phyloP scores from a whole-genome alignment of 1,140 invertebrate genomes.

The Drosophila ambigua region DNA sequence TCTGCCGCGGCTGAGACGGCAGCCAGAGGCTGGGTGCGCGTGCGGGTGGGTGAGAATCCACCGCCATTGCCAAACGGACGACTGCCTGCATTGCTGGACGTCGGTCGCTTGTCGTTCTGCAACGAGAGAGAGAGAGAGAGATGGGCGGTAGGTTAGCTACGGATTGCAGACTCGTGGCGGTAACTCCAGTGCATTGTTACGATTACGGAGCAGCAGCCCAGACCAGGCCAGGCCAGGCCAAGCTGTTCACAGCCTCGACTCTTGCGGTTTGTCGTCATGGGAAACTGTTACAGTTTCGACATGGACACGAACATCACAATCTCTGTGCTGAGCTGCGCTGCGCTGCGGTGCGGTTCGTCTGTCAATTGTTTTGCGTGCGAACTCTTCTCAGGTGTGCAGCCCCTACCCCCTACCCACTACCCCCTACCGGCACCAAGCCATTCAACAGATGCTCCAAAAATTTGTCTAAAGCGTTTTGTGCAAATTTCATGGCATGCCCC shows the following conservation, averaged over 20 bases:
- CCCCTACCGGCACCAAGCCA: background rate
- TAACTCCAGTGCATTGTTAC: slow-evolving; percentile 23
- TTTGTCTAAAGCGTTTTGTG: slow-evolving; percentile 78
- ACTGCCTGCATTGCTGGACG: slow-evolving; percentile 29
- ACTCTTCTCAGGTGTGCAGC: slow-evolving; percentile 39
- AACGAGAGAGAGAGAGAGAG: slow-evolving; percentile 1
- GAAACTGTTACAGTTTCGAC: slow-evolving; percentile 79
- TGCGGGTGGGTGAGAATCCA: slow-evolving; percentile 67
- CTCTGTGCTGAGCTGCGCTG: background rate
- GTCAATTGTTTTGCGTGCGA: slow-evolving; percentile 79
- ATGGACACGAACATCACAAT: slow-evolving; percentile 40
- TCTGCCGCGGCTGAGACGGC: slow-evolving; percentile 32
- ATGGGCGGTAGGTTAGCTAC: slow-evolving; percentile 9
- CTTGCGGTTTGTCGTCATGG: slow-evolving; percentile 67
- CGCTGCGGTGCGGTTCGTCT: slow-evolving; percentile 62
- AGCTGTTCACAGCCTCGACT: slow-evolving; percentile 54
- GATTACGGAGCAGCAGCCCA: slow-evolving; percentile 4
- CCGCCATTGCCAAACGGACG: slow-evolving; percentile 73
- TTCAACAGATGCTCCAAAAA: slow-evolving; percentile 69
- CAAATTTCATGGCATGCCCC: slow-evolving; percentile 44
- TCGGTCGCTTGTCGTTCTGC: slow-evolving; percentile 69
- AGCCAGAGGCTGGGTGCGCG: slow-evolving; percentile 46
- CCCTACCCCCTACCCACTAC: too few relatives aligned
- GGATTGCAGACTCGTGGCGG: background rate
- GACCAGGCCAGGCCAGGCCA: background rate